Base-by-base conservation (phyloP, 2,797 vertebrate species). In the Antennarius maculatus region DNA sequence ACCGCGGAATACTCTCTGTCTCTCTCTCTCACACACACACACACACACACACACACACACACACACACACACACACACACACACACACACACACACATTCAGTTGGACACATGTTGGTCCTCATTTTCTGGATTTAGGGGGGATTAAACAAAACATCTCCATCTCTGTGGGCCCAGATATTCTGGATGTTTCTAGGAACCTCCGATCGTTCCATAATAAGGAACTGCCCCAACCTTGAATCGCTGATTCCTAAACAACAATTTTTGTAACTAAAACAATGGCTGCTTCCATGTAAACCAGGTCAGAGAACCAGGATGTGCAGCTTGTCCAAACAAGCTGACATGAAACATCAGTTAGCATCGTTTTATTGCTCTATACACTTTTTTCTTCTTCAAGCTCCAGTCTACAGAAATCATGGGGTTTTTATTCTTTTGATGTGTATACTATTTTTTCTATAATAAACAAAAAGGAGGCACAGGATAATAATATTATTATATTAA, bases 251-350 rank as follows among this genome's bases (percentile, higher is more conserved):
- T 53, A 76, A 88, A 83, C 86, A 80, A 3, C 56, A 47, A 71
- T 66, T 73, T 71, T 10, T 37, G 49, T 28, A 68, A 85, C 29
- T 55, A 47, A 59, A 83, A 85, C 82, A 75, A 61, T n/a, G 31
- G 48, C 42, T 58, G 46, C 42, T 8, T 51, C 60, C 34, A n/a
- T 1, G 2, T 60, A 61, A 68, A 66, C 34, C 14, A 15, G 0
- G 65, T 46, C 47, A 16, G 41, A 28, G 41, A 1, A 12, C 41
- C 34, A 53, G 52, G 70, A 66, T 50, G 66, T 48, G 0, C 52
- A 31, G 66, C 49, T 82, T 7, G 4, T 76, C 69, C 77, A 80
- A 50, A 34, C 31, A 31, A 39, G 43, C 27, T 10, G 15, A 45
- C 28, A 54, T 10, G 5, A 58, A 50, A 48, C 58, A 34, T 39